Conservation (phyloP, 2,888 invertebrate species). For the Pristionchus arcanus region DNA sequence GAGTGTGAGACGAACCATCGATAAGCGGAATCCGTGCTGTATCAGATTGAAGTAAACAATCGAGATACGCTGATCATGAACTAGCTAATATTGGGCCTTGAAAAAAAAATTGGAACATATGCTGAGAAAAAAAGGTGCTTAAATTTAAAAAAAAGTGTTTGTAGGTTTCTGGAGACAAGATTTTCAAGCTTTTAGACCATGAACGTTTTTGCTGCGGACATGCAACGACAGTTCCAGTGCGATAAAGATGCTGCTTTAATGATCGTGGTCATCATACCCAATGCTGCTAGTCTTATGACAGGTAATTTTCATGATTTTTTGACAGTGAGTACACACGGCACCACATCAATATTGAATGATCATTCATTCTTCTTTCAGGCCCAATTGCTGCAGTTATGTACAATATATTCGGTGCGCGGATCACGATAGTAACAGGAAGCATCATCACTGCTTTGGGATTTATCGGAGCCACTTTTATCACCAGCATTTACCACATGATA, state of each 20-base stretch:
- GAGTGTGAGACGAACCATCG: not conserved
- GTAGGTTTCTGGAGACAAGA: no score
- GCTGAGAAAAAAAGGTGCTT: no score
- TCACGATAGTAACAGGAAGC: constrained; percentile 60
- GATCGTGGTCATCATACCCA: constrained; percentile 65
- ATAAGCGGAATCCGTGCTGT: not conserved
- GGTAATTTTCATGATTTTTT: constrained; percentile 54
- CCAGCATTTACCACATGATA: constrained; percentile 61
- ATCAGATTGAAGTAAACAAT: not conserved
- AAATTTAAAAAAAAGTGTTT: no score
- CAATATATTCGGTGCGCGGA: constrained; percentile 63
- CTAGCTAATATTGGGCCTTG: no score
- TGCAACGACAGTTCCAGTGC: constrained; percentile 62
- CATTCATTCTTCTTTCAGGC: constrained; percentile 54
- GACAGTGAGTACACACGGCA: no score
- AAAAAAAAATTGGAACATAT: no score
- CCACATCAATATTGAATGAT: no score
- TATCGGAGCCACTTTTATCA: constrained; percentile 61
- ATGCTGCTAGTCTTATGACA: constrained; percentile 62
- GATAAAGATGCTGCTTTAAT: constrained; percentile 64
- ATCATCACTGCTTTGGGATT: constrained; percentile 61
- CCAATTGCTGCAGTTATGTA: constrained; percentile 66
- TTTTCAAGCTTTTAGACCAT: constrained; percentile 61
- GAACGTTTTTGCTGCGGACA: constrained; percentile 66
- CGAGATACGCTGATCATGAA: not conserved